A percentile compares a stretch with the other conserved stretches of the same genome.
phyloP scores from a whole-genome alignment of 2,113 vertebrate genomes.

The Rhodinocichla rosea region DNA sequence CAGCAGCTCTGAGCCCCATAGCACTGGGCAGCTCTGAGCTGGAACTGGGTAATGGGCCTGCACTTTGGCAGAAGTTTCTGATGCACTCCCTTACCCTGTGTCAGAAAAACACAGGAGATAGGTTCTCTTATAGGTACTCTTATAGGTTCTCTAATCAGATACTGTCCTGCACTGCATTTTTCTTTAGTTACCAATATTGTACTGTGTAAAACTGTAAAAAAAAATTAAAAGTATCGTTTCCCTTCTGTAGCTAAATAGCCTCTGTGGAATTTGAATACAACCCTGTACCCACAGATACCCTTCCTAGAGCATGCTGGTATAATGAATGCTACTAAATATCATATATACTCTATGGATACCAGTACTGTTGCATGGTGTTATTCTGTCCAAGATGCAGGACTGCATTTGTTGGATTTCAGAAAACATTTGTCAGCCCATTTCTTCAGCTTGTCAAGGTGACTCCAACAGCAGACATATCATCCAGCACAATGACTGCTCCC shows the following conservation, averaged over 20 bases:
- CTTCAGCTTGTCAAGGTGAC: not conserved
- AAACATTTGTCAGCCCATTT: not conserved
- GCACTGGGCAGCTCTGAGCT: not conserved
- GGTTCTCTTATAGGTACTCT: not conserved
- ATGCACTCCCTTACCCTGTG: not conserved
- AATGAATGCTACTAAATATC: not conserved
- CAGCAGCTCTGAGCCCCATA: not conserved
- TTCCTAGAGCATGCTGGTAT: not conserved
- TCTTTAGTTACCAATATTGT: not conserved
- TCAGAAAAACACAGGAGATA: not conserved
- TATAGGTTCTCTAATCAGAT: not conserved
- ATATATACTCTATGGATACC: not conserved
- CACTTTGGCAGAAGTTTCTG: not conserved
- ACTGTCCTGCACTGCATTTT: not conserved
- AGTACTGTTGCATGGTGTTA: not conserved
- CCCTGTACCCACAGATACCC: not conserved
- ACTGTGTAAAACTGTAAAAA: not conserved
- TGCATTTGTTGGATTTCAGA: not conserved
- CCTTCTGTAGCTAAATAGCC: not conserved
- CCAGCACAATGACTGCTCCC: not conserved
- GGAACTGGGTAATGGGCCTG: not conserved
- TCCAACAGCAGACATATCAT: not conserved
- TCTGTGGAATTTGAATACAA: not conserved
- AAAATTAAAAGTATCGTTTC: not conserved
- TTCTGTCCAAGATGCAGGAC: not conserved